phyloP scores from a whole-genome alignment of 1,140 invertebrate species.

The Eupristina koningsbergeri region DNA sequence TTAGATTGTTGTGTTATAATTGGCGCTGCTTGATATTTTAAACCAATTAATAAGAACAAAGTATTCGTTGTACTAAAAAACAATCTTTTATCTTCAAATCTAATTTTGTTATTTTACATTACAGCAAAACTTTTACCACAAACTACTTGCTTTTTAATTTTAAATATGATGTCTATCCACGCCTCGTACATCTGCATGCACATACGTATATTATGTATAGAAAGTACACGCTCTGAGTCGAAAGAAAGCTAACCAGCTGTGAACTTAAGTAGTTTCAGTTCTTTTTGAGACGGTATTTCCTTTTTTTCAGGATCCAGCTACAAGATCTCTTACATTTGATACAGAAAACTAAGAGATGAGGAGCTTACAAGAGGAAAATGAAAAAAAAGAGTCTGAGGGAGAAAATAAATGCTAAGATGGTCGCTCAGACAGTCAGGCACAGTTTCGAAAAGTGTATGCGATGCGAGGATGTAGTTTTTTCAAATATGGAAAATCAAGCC shows the following conservation, averaged over 20 bases:
- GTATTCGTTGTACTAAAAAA: neutral
- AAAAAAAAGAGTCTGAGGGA: neutral
- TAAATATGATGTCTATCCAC: slow-evolving; percentile 2
- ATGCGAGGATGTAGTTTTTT: slow-evolving; percentile 51
- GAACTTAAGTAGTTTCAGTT: slow-evolving; percentile 45
- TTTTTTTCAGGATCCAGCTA: neutral
- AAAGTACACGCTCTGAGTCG: neutral
- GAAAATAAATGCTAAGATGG: slow-evolving; percentile 43
- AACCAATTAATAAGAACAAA: neutral
- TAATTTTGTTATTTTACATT: neutral
- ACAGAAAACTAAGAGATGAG: neutral
- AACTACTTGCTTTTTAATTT: slow-evolving; percentile 9
- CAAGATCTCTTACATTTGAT: slow-evolving; percentile 18
- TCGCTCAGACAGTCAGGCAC: slow-evolving; percentile 51
- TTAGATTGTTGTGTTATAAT: neutral
- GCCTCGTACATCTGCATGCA: neutral
- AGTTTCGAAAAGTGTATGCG: slow-evolving; percentile 56
- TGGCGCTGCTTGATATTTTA: neutral
- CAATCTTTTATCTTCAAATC: neutral
- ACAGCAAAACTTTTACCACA: neutral
- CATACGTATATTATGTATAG: slow-evolving; percentile 1
- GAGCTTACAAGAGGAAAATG: neutral
- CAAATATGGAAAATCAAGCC: slow-evolving; percentile 42
- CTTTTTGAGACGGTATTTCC: slow-evolving; percentile 33
- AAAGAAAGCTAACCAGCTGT: slow-evolving; percentile 2